Percentiles rank a stretch among this genome's conserved stretches.
Evolutionary conservation across 2,888 invertebrate genomes (phyloP).

Genomic region (Caenorhabditis sp.): DNA sequence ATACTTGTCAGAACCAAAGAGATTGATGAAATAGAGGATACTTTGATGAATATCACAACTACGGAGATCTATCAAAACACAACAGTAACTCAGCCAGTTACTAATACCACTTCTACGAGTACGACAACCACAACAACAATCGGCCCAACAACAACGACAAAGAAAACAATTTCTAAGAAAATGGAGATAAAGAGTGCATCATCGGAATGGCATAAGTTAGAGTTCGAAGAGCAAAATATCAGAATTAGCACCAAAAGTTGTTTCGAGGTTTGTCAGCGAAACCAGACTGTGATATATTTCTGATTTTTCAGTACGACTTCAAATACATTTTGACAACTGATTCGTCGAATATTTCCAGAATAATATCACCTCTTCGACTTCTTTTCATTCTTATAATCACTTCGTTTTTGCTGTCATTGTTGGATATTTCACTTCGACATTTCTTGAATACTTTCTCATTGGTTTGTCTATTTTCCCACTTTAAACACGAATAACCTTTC

Average conservation of each 20-base stretch:
- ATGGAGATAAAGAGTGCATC: background rate
- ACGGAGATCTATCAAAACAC: background rate
- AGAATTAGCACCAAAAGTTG: conserved; percentile 18
- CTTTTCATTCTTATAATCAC: conserved; percentile 18
- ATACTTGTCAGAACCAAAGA: background rate
- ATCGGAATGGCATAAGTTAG: conserved; percentile 7
- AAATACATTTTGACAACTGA: conserved; percentile 3
- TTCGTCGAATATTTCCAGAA: background rate
- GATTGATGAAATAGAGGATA: background rate
- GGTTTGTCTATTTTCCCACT: background rate
- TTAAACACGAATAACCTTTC: background rate
- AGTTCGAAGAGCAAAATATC: background rate
- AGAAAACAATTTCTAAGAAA: background rate
- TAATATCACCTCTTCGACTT: conserved; percentile 20
- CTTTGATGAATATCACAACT: background rate
- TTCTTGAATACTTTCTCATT: conserved; percentile 4
- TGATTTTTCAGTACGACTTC: conserved; percentile 17
- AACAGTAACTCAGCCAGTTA: background rate
- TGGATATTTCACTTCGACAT: conserved; percentile 14
- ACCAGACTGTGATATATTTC: too few species aligned
- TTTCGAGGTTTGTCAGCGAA: conserved; percentile 27
- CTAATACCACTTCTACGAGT: background rate
- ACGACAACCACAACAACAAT: background rate
- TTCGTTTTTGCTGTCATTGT: conserved; percentile 14
- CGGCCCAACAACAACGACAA: background rate